These are phyloP conservation scores for Lophius piscatorius DNA, from an alignment of 2,113 vertebrate species.

Conservation along the genomic window DNA sequence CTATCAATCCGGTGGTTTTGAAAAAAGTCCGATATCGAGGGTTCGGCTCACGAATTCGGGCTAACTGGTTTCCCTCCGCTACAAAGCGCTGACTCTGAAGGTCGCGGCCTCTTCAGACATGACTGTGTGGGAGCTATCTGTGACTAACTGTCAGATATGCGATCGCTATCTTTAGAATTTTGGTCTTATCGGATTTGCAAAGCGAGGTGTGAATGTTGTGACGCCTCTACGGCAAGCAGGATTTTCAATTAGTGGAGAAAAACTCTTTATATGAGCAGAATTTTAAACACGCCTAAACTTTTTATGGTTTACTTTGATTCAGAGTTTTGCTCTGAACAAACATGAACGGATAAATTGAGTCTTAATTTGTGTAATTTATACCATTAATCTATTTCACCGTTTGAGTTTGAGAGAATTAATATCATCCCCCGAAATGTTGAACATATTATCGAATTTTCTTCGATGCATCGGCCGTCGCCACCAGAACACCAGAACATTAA, in stretches of 20 bases:
- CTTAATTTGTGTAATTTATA: too few relatives aligned
- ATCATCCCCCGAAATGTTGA: too few relatives aligned
- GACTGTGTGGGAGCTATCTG: constrained; percentile 46
- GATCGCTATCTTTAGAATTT: constrained; percentile 60
- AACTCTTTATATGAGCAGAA: constrained; percentile 10
- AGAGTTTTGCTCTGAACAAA: too few relatives aligned
- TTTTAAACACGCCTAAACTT: constrained; percentile 1
- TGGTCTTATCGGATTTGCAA: constrained; percentile 52
- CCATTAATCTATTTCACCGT: too few relatives aligned
- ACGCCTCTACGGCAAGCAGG: constrained; percentile 33
- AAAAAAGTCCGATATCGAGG: constrained; percentile 20
- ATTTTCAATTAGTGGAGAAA: constrained; percentile 45
- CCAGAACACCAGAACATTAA: too few relatives aligned
- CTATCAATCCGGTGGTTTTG: constrained; percentile 54
- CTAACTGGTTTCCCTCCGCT: constrained; percentile 47
- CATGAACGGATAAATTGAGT: too few relatives aligned
- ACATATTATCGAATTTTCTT: too few relatives aligned
- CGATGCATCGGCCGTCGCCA: too few relatives aligned
- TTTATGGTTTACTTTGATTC: not conserved
- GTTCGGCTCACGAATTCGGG: constrained; percentile 41
- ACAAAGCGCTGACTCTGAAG: constrained; percentile 44
- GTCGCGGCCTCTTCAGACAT: constrained; percentile 41
- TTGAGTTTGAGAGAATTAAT: too few relatives aligned
- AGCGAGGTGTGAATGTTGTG: constrained; percentile 57
- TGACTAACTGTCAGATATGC: constrained; percentile 35